A percentile compares a stretch with the other conserved stretches of the same genome.
Conservation (phyloP, 2,888 invertebrate species). For the Isoperla grammatica region DNA sequence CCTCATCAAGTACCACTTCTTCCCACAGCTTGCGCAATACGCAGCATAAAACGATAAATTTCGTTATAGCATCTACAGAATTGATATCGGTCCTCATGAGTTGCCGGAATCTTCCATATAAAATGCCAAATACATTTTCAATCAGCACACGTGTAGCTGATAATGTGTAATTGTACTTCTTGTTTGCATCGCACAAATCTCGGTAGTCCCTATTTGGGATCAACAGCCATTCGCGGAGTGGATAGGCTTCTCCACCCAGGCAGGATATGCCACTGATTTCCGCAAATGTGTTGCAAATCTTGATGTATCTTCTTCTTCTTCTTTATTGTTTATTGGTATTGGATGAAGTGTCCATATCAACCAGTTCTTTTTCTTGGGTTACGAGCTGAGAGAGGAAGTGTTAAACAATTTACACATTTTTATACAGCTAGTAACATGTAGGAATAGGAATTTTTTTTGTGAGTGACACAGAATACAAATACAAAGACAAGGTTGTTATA, state of each 20-base stretch:
- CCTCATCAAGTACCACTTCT: neutral
- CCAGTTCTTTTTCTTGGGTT: no score
- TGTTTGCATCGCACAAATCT: slow-evolving; percentile 33
- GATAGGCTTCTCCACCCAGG: slow-evolving; percentile 21
- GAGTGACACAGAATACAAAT: no score
- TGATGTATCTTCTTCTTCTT: no score
- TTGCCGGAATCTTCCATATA: slow-evolving; percentile 32
- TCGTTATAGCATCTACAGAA: slow-evolving; percentile 12
- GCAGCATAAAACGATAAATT: slow-evolving; percentile 36
- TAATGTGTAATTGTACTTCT: slow-evolving; percentile 35
- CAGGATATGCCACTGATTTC: no score
- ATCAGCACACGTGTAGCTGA: slow-evolving; percentile 34
- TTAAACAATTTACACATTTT: no score
- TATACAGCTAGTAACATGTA: no score
- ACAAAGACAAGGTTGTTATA: no score
- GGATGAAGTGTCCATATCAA: no score
- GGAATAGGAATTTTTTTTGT: no score
- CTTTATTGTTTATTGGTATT: no score
- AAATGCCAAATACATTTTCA: slow-evolving; percentile 38
- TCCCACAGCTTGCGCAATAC: slow-evolving; percentile 32
- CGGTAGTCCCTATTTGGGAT: slow-evolving; percentile 37
- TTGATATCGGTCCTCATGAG: neutral
- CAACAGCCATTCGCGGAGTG: slow-evolving; percentile 32
- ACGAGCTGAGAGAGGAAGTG: no score
- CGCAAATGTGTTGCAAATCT: slow-evolving; percentile 33